phyloP scores from a whole-genome alignment of 2,888 invertebrate genomes.

The Agelastica alni region DNA sequence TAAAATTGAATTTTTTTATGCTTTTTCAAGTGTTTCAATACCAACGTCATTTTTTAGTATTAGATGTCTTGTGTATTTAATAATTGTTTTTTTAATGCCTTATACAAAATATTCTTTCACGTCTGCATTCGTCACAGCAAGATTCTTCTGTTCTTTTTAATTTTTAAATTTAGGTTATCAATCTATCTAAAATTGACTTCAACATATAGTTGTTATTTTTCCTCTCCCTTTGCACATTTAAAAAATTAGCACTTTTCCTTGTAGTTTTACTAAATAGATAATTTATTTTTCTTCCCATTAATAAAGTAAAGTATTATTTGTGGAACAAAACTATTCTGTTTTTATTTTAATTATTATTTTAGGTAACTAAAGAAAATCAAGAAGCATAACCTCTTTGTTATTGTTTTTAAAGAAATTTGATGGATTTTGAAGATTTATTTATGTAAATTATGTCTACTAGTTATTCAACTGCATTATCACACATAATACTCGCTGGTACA shows the following conservation, averaged over 20 bases:
- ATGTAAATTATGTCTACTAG: slow-evolving; percentile 22
- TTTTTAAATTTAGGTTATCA: too few species aligned
- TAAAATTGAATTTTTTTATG: too few species aligned
- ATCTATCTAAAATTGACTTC: too few species aligned
- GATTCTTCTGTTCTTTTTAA: too few species aligned
- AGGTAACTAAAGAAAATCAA: neutral
- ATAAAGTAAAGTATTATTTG: neutral
- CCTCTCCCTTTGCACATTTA: neutral
- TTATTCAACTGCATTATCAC: slow-evolving; percentile 48
- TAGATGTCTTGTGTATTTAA: too few species aligned
- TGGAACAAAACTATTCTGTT: neutral
- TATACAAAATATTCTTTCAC: too few species aligned
- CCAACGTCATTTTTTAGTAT: too few species aligned
- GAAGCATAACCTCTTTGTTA: neutral
- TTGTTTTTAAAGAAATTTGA: neutral
- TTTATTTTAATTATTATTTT: neutral
- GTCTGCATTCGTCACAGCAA: too few species aligned
- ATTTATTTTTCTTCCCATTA: neutral
- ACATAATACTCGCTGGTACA: slow-evolving; percentile 46
- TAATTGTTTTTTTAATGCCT: too few species aligned
- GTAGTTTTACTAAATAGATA: neutral
- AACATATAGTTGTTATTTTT: neutral
- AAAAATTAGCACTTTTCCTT: neutral
- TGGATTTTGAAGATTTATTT: slow-evolving; percentile 1
- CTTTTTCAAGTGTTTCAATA: too few species aligned